Evolutionary conservation across 2,888 invertebrate species (phyloP).

Genomic region (Trachelus tabidus): DNA sequence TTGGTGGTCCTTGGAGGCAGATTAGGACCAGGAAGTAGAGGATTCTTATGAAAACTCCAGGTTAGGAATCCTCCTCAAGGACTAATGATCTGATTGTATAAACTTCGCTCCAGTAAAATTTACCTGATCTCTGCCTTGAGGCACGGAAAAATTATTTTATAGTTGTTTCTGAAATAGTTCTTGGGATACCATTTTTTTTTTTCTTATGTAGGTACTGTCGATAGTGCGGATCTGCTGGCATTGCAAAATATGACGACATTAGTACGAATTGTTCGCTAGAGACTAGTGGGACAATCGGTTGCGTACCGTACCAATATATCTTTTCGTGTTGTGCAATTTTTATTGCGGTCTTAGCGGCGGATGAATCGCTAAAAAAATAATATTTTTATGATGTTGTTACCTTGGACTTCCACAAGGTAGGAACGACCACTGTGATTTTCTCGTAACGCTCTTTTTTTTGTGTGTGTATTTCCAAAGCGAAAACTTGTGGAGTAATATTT

Average conservation of each 20-base stretch:
- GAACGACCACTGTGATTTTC: slow-evolving; percentile 31
- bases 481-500: background rate
- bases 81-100: slow-evolving; percentile 44
- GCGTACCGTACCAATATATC: slow-evolving; percentile 36
- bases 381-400: slow-evolving; percentile 46
- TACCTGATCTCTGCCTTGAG: slow-evolving; percentile 32
- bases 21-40: slow-evolving; percentile 15
- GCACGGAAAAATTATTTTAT: slow-evolving; percentile 49
- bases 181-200: background rate
- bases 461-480: background rate
- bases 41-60: background rate
- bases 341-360: slow-evolving; percentile 40
- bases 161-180: slow-evolving; percentile 19
- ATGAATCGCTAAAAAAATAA: slow-evolving; percentile 32
- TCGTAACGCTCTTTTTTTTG: background rate
- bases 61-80: slow-evolving; percentile 16
- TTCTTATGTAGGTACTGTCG: background rate
- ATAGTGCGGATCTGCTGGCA: slow-evolving; percentile 1
- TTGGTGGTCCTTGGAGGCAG: slow-evolving; percentile 29
- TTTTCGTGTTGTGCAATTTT: slow-evolving; percentile 43
- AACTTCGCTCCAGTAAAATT: slow-evolving; percentile 27
- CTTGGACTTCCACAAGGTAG: slow-evolving; percentile 11
- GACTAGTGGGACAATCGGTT: slow-evolving; percentile 37
- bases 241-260: slow-evolving; percentile 39
- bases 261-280: slow-evolving; percentile 47